Evolutionary conservation across 1,140 invertebrate species (phyloP), one percentile per base, ranked within the genome.

Genomic region (Holcopasites calliopsidis): DNA sequence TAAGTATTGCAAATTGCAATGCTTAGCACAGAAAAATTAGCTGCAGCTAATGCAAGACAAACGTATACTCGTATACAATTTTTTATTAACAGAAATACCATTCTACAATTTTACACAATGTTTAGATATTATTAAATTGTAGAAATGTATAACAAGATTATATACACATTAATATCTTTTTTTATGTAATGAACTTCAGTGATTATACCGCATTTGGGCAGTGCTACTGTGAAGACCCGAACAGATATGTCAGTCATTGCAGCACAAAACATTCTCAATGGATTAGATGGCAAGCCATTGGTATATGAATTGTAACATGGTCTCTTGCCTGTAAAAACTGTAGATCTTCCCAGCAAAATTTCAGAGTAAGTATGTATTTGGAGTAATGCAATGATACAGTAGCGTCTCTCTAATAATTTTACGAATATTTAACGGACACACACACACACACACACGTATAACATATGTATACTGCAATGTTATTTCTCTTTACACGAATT

Each of bases 161-260:
- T 57, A 64, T 82, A 54, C 73, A 61, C 62, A 54, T 69, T 26
- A 60, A 66, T n/a, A 35, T 76, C 33, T 72, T 55, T 31, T 55
- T 44, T 76, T 50, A 82, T 93, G 93, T 82, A 85, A 95, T 73
- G 76, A 64, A 84, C 93, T 93, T 80, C 88, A 96, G 95, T 96
- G 70, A 89, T 98, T 7, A 78, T 96, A 3, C 97, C 98, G 1
- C 97, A 98, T 89, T 91, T 98, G 85, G 97, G 97, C 26, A 97
- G 96, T 86, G 96, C 97, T 26, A 97, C 97, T 0, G 82, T 93
- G 13, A 93, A 94, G 69, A 96, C 97, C 0, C 93, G 97, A 69
- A 93, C 93, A 55, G 93, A 93, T 31, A 98, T 98, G 97, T 94
- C 95, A 4, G 88, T 92, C 21, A 86, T 96, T 52, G 95, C 97